Evolutionary conservation across 2,888 invertebrate genomes (phyloP).

Genomic region (Agrenia bidenticulata): DNA sequence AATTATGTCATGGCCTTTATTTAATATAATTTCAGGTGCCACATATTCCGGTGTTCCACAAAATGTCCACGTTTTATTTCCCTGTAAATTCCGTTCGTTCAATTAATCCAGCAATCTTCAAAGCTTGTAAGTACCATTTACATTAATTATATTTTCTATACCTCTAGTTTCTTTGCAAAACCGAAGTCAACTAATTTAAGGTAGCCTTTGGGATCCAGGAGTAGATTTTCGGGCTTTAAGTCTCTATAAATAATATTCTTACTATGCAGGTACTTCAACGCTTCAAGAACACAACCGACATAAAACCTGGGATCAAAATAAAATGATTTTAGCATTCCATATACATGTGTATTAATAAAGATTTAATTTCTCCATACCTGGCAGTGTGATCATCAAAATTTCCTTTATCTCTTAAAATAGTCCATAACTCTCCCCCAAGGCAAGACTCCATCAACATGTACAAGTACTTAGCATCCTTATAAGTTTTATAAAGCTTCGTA

Average conservation of each 20-base stretch:
- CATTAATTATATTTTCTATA: slow-evolving; percentile 48
- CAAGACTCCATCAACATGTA: slow-evolving; percentile 99
- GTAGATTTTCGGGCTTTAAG: slow-evolving; percentile 90
- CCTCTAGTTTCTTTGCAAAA: slow-evolving; percentile 79
- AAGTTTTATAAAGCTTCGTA: slow-evolving; percentile 92
- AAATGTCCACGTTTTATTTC: slow-evolving; percentile 89
- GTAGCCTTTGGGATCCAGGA: slow-evolving; percentile 78
- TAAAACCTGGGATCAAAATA: slow-evolving; percentile 65
- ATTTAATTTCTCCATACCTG: too few species aligned
- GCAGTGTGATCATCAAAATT: slow-evolving; percentile 92
- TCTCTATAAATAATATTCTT: slow-evolving; percentile 69
- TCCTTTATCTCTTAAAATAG: slow-evolving; percentile 86
- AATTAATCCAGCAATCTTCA: too few species aligned
- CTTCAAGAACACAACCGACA: slow-evolving; percentile 95
- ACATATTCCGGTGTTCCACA: slow-evolving; percentile 93
- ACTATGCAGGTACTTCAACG: slow-evolving; percentile 94
- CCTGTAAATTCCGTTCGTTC: too few species aligned
- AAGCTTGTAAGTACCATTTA: too few species aligned
- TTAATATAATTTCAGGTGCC: slow-evolving; percentile 82
- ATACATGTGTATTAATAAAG: too few species aligned
- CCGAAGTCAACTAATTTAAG: slow-evolving; percentile 92
- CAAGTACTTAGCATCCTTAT: slow-evolving; percentile 82
- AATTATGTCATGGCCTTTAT: slow-evolving; percentile 76
- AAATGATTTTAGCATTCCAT: too few species aligned
- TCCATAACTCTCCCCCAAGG: slow-evolving; percentile 98